Evolutionary conservation across 2,888 invertebrate species (phyloP), one percentile per base, ranked within the genome.

Genomic region (Troides helena): DNA sequence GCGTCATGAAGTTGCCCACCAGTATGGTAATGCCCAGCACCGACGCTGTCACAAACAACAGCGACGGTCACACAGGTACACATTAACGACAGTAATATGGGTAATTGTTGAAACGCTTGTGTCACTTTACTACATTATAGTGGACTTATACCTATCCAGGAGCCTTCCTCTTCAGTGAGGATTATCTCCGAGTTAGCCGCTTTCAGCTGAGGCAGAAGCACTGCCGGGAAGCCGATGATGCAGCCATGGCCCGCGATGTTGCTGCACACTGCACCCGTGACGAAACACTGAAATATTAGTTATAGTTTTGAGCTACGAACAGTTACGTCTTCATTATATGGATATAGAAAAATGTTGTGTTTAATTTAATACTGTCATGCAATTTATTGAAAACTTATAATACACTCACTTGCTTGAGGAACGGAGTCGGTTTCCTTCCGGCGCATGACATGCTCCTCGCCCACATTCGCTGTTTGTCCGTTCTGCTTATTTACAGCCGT

Each of bases 121-220:
- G 5, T 10, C 7, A 1, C 7, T 39, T 8, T 39, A 39, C 1
- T 10, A 39, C 10, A 39, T 10, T 39, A 39, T 39, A 8, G 1
- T 39, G 10, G 18, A 62, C 25, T 14, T 21, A 79, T 72, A 90
- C 91, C 94, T 75, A 94, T 91, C 94, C 94, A 94, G 25, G 94
- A 94, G 0, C 88, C 90, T 67, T 87, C 78, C 2, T 88, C 82
- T 25, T 82, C 78, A 0, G 81, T 85, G 10, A 94, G 81, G 0
- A 75, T 77, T 57, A 93, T 85, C 3, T 74, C 72, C 0, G 88
- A 83, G 62, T 80, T 79, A 0, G 79, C 73, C 1, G 74, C 68
- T 68, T 84, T 79, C 21, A 95, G 85, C 77, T 94, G 94, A 0
- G 95, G 94, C 62, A 95, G 79, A 57, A 95, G 79, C 25, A 94